Evolutionary conservation across 2,113 vertebrate species (phyloP), one percentile per base, ranked within the genome.

Genomic region (Pangasianodon hypophthalmus): DNA sequence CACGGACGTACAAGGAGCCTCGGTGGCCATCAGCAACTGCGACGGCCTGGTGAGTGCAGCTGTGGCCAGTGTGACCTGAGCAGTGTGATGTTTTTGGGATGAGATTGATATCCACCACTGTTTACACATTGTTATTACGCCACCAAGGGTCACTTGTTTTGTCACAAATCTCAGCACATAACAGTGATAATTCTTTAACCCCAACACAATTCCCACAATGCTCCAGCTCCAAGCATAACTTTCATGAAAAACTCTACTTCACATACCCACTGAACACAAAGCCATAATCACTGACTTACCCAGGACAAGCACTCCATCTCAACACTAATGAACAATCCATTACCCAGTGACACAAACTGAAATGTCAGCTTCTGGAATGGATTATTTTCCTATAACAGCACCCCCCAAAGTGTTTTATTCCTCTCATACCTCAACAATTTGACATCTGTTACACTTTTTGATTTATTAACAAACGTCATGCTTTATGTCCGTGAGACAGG

Each of bases 1-100:
- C 95, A 96, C 96, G 0, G 98, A 97, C 90, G 41, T 96, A 77
- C 96, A 97, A n/a, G 97, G 97, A 29, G 95, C 97, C 92, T 97
- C 97, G 0, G 98, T 99, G 3, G 98, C 98, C 41, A 97, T 99
- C 95, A 99, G 98, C 96, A 99, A 99, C 96, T 99, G 98, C 14
- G 97, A 99, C 85, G 98, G 98, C 90, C 96, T 99, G 98, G 98
- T 99, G 95, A 98, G 98, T 96, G 64, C 89, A 90, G 11, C 82
- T 46, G 56, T 44, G 54, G 19, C 5, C 32, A 44, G 9, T 18
- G 0, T 48, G 83, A 37, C 19, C 19, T 67, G 58, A 29, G 83
- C 58, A 44, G 26, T n/a, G 41, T 69, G 62, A 73, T 73, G 64
- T 0, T 77, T 58, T 75, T 26, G 6, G 14, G n/a, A 56, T 75